These are phyloP conservation scores for Perccottus glenii DNA, from an alignment of 2,113 vertebrate genomes.

Conservation along the genomic window DNA sequence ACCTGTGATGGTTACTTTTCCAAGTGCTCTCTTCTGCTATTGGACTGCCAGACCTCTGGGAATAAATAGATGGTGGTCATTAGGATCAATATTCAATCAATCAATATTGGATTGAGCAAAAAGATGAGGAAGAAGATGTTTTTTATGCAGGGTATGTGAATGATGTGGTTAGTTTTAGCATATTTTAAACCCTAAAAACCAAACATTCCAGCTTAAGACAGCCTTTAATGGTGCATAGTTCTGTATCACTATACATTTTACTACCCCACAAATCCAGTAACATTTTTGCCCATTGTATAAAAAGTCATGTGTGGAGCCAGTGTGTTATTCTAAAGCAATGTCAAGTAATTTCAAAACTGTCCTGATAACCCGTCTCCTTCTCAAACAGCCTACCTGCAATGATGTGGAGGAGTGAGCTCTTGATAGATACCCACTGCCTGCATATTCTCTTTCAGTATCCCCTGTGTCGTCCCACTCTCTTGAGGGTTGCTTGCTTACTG, in stretches of 20 bases:
- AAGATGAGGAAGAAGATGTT: constrained; percentile 2
- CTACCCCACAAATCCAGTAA: neutral
- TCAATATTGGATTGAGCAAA: constrained; percentile 27
- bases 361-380: neutral
- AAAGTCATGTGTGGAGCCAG: too few relatives aligned
- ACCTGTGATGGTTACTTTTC: constrained; percentile 54
- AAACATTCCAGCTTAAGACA: constrained; percentile 1
- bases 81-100: constrained; percentile 1
- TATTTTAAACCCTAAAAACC: constrained; percentile 6
- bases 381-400: constrained; percentile 54
- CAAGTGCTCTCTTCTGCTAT: constrained; percentile 56
- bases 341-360: too few relatives aligned
- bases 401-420: constrained; percentile 72
- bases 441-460: constrained; percentile 58
- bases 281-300: neutral
- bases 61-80: constrained; percentile 22
- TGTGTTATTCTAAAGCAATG: too few relatives aligned
- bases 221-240: neutral
- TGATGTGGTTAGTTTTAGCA: constrained; percentile 44
- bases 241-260: neutral
- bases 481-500: constrained; percentile 71
- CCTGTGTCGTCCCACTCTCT: constrained; percentile 71
- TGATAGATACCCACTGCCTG: constrained; percentile 67
- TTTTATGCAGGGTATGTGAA: constrained; percentile 7
- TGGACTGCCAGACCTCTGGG: constrained; percentile 74